phyloP scores from a whole-genome alignment of 2,113 vertebrate species.

The Tragelaphus scriptus region DNA sequence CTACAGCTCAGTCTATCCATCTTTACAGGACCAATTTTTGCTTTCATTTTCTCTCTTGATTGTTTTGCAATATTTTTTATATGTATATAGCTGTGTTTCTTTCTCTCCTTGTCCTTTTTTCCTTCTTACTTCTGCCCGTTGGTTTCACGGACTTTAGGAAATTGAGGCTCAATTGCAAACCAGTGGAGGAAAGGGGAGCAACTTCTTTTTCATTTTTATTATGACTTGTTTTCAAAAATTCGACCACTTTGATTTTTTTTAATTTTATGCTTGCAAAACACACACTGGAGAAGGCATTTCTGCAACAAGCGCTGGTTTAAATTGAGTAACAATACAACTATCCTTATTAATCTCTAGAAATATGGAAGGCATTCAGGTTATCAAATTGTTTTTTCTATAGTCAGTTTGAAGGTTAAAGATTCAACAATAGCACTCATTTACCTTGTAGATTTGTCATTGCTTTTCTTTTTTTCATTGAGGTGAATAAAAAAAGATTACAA shows the following conservation, averaged over 20 bases:
- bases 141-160: conserved; percentile 65
- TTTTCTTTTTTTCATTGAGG: not conserved
- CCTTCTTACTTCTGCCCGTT: not conserved
- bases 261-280: conserved; percentile 49
- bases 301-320: conserved; percentile 35
- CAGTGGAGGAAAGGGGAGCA: conserved; percentile 19
- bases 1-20: conserved; percentile 83
- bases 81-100: not conserved
- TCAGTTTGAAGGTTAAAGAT: conserved; percentile 47
- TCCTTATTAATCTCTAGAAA: conserved; percentile 59
- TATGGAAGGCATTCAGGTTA: conserved; percentile 13
- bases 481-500: conserved; percentile 11
- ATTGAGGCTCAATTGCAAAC: conserved; percentile 28
- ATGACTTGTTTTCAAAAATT: conserved; percentile 65
- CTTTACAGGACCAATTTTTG: conserved; percentile 86
- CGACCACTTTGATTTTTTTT: conserved; percentile 61
- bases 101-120: not conserved
- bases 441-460: not conserved
- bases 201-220: conserved; percentile 64
- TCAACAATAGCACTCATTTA: conserved; percentile 27
- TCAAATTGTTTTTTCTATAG: conserved; percentile 28
- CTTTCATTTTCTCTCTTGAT: conserved; percentile 83
- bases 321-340: conserved; percentile 47
- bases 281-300: conserved; percentile 25
- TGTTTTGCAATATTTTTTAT: conserved; percentile 77